phyloP scores from a whole-genome alignment of 2,797 vertebrate species.

The Chelonia mydas region DNA sequence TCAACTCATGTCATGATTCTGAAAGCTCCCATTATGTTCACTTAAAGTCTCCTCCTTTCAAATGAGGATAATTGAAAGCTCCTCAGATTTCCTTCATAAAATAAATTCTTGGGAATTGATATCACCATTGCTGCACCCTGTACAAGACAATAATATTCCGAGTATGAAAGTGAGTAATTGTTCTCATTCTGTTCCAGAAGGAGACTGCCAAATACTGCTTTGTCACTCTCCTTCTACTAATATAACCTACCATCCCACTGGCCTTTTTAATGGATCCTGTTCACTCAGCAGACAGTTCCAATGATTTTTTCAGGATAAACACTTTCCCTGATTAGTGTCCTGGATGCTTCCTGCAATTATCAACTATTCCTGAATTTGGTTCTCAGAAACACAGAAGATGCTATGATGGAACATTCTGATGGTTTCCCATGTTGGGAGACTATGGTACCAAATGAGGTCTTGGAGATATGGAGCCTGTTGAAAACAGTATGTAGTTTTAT shows the following conservation, averaged over 20 bases:
- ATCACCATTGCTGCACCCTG: not conserved
- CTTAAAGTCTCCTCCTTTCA: conserved; percentile 11
- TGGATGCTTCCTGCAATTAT: conserved; percentile 19
- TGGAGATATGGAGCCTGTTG: not conserved
- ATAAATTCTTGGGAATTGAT: not conserved
- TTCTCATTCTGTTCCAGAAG: conserved; percentile 25
- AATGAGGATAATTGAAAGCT: conserved; percentile 7
- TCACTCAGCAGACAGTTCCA: conserved; percentile 10
- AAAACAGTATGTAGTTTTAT: not conserved
- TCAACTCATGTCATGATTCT: not conserved
- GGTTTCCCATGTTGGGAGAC: not conserved
- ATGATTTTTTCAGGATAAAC: not conserved
- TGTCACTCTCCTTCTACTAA: not conserved
- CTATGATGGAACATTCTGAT: not conserved
- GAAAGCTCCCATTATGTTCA: conserved; percentile 10
- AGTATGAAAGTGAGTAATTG: conserved; percentile 1
- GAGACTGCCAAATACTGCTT: conserved; percentile 2
- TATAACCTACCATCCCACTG: conserved; percentile 1
- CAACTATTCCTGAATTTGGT: not conserved
- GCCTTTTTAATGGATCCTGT: conserved; percentile 37
- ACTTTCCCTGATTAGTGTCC: not conserved
- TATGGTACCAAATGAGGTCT: not conserved
- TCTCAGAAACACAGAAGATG: conserved; percentile 14
- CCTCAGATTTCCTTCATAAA: conserved; percentile 6
- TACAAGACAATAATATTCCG: conserved; percentile 22